phyloP scores from a whole-genome alignment of 2,797 vertebrate genomes.

The Hybognathus amarus region DNA sequence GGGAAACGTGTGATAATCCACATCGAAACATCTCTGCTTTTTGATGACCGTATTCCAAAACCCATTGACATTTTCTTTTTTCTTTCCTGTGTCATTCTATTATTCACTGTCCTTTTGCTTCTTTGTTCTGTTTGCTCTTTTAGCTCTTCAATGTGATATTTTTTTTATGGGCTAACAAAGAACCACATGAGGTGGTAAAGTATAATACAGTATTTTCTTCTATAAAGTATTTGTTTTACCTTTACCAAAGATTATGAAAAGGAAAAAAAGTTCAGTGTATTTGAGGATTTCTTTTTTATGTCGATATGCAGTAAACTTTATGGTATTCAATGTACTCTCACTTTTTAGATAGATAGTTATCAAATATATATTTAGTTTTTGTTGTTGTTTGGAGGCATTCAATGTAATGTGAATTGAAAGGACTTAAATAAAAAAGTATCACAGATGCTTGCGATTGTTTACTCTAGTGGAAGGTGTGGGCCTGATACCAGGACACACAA shows the following conservation, averaged over 20 bases:
- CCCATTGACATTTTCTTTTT: neutral
- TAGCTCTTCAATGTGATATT: slow-evolving; percentile 17
- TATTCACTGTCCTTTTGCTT: slow-evolving; percentile 7
- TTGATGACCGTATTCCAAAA: slow-evolving; percentile 7
- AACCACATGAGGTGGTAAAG: slow-evolving; percentile 42
- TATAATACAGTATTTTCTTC: slow-evolving; percentile 50
- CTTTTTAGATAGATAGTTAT: slow-evolving; percentile 31
- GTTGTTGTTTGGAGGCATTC: slow-evolving; percentile 22
- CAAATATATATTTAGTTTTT: slow-evolving; percentile 3
- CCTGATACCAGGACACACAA: neutral
- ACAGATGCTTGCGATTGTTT: neutral
- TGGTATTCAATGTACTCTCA: slow-evolving; percentile 35
- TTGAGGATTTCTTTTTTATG: slow-evolving; percentile 12
- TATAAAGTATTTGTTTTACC: slow-evolving; percentile 31
- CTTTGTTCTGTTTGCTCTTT: slow-evolving; percentile 36
- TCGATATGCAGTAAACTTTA: slow-evolving; percentile 38
- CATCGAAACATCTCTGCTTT: slow-evolving; percentile 15
- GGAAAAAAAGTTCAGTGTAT: neutral
- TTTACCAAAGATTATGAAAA: slow-evolving; percentile 45
- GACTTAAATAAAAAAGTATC: slow-evolving; percentile 14
- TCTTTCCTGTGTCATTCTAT: neutral
- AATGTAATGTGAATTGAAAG: slow-evolving; percentile 39
- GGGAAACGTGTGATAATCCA: slow-evolving; percentile 25
- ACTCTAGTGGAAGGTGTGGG: neutral
- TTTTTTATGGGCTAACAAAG: slow-evolving; percentile 23